Conservation (phyloP, 2,888 invertebrate genomes). For the Tortrix viridana region DNA sequence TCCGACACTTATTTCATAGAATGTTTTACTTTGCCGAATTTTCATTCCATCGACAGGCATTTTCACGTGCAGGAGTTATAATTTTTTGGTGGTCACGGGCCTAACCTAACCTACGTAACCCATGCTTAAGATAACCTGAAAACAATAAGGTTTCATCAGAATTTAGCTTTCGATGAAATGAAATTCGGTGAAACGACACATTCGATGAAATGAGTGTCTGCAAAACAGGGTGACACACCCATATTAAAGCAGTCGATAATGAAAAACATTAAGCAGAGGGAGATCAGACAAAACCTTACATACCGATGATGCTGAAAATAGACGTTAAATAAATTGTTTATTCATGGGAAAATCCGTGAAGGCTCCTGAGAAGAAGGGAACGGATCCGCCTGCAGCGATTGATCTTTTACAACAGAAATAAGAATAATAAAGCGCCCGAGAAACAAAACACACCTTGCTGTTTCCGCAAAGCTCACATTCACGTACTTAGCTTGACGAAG, state of each 20-base stretch:
- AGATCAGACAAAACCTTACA: constrained; percentile 29
- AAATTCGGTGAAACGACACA: no score
- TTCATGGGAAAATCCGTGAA: constrained; percentile 32
- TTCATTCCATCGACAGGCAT: no score
- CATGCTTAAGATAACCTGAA: no score
- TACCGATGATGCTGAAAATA: constrained; percentile 31
- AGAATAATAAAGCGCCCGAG: constrained; percentile 17
- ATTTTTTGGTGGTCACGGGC: no score
- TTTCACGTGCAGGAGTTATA: no score
- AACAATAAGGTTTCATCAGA: no score
- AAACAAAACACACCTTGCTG: constrained; percentile 19
- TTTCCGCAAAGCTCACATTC: constrained; percentile 11
- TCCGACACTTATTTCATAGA: no score
- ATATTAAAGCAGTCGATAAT: constrained; percentile 3
- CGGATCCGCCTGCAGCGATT: constrained; percentile 24
- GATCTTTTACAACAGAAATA: constrained; percentile 19
- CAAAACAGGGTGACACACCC: no score
- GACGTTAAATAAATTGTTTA: constrained; percentile 34
- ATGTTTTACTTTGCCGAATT: no score
- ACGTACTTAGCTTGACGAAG: constrained; percentile 14
- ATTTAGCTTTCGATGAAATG: no score
- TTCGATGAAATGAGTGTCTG: no score
- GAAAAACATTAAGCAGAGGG: constrained; percentile 24
- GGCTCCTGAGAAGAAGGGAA: constrained; percentile 29
- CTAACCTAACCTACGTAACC: no score